Percentiles rank a stretch among this genome's conserved stretches.
These are phyloP conservation scores for Brachionus koreanus DNA, from an alignment of 1,140 invertebrate species.

Conservation along the genomic window DNA sequence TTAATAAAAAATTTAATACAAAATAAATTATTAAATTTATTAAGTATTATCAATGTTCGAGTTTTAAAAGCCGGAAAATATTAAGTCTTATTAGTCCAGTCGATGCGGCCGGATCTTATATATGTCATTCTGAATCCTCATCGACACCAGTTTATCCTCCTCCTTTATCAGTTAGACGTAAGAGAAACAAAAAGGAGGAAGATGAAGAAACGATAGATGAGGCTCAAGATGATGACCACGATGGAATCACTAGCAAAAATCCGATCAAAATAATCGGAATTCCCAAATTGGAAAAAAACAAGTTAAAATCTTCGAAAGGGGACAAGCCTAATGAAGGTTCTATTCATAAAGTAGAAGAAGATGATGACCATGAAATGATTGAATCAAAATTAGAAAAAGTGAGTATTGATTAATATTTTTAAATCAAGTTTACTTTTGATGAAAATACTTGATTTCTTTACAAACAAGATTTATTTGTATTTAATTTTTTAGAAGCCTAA, in stretches of 20 bases:
- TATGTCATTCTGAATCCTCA: conserved; percentile 46
- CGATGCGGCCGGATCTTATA: conserved; percentile 49
- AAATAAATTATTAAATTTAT: neutral
- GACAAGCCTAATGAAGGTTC: conserved; percentile 47
- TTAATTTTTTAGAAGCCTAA: neutral
- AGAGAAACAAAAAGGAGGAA: conserved; percentile 47
- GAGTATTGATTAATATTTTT: neutral
- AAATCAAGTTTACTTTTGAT: neutral
- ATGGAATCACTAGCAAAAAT: neutral
- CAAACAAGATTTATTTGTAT: neutral
- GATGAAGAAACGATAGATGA: conserved; percentile 49
- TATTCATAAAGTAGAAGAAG: conserved; percentile 46
- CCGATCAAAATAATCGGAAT: neutral
- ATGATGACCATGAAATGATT: neutral
- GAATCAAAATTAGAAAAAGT: neutral
- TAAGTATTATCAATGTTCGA: neutral
- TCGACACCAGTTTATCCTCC: neutral
- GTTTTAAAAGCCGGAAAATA: neutral
- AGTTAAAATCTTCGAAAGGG: neutral
- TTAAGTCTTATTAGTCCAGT: conserved; percentile 48
- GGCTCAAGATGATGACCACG: neutral
- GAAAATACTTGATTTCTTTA: neutral
- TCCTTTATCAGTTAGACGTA: conserved; percentile 41
- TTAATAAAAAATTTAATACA: neutral
- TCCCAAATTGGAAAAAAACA: conserved; percentile 24